Conservation (phyloP, 2,888 invertebrate genomes). For the Drosophila borborema region DNA sequence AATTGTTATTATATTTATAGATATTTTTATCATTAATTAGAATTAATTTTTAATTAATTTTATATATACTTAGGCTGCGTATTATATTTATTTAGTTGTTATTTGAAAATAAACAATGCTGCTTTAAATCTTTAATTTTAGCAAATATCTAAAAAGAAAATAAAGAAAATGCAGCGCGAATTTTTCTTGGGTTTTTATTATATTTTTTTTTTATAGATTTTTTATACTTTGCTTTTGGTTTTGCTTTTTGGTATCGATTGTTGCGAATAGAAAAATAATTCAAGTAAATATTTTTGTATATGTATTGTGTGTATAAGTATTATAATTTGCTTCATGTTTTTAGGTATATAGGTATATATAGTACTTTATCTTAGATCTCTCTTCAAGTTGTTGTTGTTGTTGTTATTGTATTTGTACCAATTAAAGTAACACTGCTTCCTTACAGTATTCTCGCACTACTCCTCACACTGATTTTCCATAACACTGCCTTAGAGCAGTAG, state of each 20-base stretch:
- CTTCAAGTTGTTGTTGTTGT: conserved; percentile 25
- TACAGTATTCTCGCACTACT: conserved; percentile 9
- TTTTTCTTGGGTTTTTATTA: conserved; percentile 31
- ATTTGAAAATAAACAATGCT: conserved; percentile 53
- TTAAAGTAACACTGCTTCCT: conserved; percentile 58
- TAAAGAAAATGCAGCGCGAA: conserved; percentile 63
- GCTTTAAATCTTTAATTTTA: conserved; percentile 43
- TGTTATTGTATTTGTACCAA: conserved; percentile 80
- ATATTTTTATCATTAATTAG: conserved; percentile 41
- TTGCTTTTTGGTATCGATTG: conserved; percentile 59
- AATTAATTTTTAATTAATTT: conserved; percentile 35
- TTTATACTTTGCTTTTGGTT: conserved; percentile 33
- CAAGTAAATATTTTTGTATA: conserved; percentile 75
- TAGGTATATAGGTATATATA: conserved; percentile 76
- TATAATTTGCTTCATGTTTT: conserved; percentile 64
- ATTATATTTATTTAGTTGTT: conserved; percentile 22
- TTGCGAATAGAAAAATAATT: conserved; percentile 80
- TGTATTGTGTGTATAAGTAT: conserved; percentile 73
- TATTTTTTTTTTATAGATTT: conserved; percentile 21
- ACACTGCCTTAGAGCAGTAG: neutral
- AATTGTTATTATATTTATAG: conserved; percentile 57
- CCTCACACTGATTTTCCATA: no score
- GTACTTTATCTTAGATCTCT: conserved; percentile 46
- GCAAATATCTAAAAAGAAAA: conserved; percentile 69
- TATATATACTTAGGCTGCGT: conserved; percentile 61